Evolutionary conservation across 2,797 vertebrate genomes (phyloP), one percentile per base, ranked within the genome.

Genomic region (Spea hammondii): DNA sequence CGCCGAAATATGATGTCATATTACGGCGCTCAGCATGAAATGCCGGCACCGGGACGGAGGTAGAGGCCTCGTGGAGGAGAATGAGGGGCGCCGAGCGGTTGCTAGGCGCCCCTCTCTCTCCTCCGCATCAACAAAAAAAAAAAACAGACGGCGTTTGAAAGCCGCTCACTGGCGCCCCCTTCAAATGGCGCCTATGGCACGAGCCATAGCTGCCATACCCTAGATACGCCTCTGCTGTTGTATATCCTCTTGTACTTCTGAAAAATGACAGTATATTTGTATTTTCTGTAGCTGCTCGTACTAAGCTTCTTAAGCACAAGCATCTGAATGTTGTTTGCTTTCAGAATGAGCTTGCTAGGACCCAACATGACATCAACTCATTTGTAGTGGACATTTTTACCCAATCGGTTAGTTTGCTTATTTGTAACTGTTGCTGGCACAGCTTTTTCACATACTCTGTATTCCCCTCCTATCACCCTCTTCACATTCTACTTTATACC

Each of bases 301-400:
- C 93, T 86, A 91, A 91, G 17, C 86, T 95, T 1, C 88, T 98
- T 57, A 98, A 98, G 74, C 94, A 95, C 85, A 95, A 94, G 0
- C 91, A 95, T 1, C 88, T 97, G 49, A 95, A 94, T 0, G 94
- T 97, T 0, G 96, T 98, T 45, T 95, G 95, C n/a, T 96, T 97
- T 77, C 91, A 98, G 75, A 98, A 94, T 0, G 95, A 97, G 83
- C 83, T 98, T 11, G 96, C 96, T 51, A 95, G 93, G 86, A 98
- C 96, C 2, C 95, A 95, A 77, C 96, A 98, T 0, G 95, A 98
- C 70, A 80, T 92, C 0, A 92, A 91, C 47, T 96, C 95, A 48
- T 95, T 97, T 4, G 92, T 88, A 5, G 90, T 98, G 2, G 96
- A 98, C 4, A 93, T 98, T 4, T 95, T 93, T 68, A 95, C 93